phyloP scores from a whole-genome alignment of 1,140 invertebrate genomes.

The Cyrtorhinus lividipennis region DNA sequence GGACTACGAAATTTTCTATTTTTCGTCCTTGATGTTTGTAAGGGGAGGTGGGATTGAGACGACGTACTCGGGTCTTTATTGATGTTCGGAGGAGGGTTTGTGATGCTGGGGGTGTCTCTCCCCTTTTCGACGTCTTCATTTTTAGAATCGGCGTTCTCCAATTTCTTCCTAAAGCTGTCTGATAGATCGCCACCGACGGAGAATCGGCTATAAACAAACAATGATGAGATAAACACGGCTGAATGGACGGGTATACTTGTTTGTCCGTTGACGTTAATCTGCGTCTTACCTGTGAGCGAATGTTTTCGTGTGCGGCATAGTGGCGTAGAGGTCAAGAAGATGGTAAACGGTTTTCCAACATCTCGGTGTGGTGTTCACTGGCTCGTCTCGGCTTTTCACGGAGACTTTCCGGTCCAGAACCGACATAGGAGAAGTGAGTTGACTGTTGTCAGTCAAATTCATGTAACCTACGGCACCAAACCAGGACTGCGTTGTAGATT shows the following conservation, averaged over 20 bases:
- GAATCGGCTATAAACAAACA: too few relatives aligned
- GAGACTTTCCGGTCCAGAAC: slow-evolving; percentile 18
- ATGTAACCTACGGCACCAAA: slow-evolving; percentile 53
- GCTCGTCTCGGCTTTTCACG: slow-evolving; percentile 20
- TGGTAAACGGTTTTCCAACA: slow-evolving; percentile 93
- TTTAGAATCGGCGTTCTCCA: slow-evolving; percentile 13
- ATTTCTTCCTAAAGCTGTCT: slow-evolving; percentile 36
- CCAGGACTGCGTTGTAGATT: too few relatives aligned
- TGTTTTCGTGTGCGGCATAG: slow-evolving; percentile 86
- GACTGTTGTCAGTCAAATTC: slow-evolving; percentile 42
- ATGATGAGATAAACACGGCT: too few relatives aligned
- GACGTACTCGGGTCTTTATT: slow-evolving; percentile 26
- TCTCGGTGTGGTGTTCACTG: slow-evolving; percentile 42
- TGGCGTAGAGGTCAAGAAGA: slow-evolving; percentile 81
- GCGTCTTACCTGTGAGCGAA: slow-evolving; percentile 45
- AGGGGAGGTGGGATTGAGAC: too few relatives aligned
- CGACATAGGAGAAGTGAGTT: slow-evolving; percentile 23
- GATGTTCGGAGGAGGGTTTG: slow-evolving; percentile 25
- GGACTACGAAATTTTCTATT: too few relatives aligned
- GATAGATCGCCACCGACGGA: slow-evolving; percentile 36
- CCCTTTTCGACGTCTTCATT: slow-evolving; percentile 34
- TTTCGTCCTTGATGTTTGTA: too few relatives aligned
- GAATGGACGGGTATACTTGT: neutral
- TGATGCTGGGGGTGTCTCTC: slow-evolving; percentile 23
- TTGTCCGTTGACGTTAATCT: too few relatives aligned